Base-by-base conservation (phyloP, 1,140 invertebrate genomes). In the Drosophila azteca region DNA sequence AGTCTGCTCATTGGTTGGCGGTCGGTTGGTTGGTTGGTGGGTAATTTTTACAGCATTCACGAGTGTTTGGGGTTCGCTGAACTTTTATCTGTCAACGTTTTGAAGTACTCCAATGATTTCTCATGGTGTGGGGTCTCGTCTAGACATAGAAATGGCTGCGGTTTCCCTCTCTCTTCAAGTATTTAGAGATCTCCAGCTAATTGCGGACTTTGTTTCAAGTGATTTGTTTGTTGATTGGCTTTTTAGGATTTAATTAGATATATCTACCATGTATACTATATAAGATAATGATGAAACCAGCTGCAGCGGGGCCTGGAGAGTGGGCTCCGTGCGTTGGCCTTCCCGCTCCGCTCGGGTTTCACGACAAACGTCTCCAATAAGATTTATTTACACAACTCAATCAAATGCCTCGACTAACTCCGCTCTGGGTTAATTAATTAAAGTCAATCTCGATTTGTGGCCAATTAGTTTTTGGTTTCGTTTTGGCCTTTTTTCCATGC, bases 371-470 rank as follows among this genome's bases (percentile, higher is more conserved):
- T 75, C 59, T 60, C 62, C 48, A 66, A 75, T 50, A 57, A 69
- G 63, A 76, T 76, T 76, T 76, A 76, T 77, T 62, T 51, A 51
- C 54, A 65, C 60, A 77, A 29, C 73, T 77, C 73, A 77, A 77
- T 77, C 75, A 77, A 77, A 69, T 26, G 55, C 67, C 46, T 55
- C 35, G 51, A 57, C 60, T 63, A 57, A 46, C 62, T 72, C 49
- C 39, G 51, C 13, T 24, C 17, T 65, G 59, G 46, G 52, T 82
- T 82, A 78, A 88, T 88, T 79, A 82, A 79, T 87, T 82, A 82
- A 79, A 87, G 72, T 75, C 74, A 81, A 65, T 66, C 77, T 82
- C 70, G 79, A 88, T 87, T 87, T 87, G 82, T 77, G 78, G 78
- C 75, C 67, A 82, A 82, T 82, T 72, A 82, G 66, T 75, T 75